phyloP scores from a whole-genome alignment of 2,888 invertebrate genomes.

The Monopis laevigella region DNA sequence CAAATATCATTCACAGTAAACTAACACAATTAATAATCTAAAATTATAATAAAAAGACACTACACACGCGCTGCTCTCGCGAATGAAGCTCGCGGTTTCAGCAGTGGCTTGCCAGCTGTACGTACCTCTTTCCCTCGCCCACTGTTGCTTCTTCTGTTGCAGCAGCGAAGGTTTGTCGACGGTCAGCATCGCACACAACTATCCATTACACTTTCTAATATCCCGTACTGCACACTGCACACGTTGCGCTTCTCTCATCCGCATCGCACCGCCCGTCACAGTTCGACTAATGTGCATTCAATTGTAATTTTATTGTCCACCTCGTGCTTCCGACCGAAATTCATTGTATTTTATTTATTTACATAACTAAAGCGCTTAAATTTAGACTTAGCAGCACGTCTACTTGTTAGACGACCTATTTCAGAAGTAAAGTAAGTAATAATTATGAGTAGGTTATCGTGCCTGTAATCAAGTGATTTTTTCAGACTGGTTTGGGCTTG shows the following conservation, averaged over 20 bases:
- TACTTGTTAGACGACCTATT: conserved; percentile 7
- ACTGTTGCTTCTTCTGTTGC: conserved; percentile 91
- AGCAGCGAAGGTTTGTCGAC: conserved; percentile 72
- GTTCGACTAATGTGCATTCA: conserved; percentile 43
- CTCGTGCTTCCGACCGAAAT: conserved; percentile 30
- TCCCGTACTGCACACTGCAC: conserved; percentile 54
- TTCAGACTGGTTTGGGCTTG: conserved; percentile 48
- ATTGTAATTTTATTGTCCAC: conserved; percentile 53
- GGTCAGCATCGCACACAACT: conserved; percentile 58
- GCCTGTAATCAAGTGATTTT: conserved; percentile 19
- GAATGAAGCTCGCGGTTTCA: conserved; percentile 3
- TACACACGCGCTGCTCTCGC: not conserved
- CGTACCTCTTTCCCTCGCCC: conserved; percentile 90
- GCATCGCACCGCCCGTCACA: conserved; percentile 46
- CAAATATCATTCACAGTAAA: no score
- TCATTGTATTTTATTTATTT: no score
- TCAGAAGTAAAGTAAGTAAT: not conserved
- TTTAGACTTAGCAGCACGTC: no score
- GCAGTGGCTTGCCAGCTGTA: not conserved
- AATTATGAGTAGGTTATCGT: conserved; percentile 16
- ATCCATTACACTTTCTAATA: conserved; percentile 62
- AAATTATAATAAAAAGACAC: no score
- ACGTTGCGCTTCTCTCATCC: conserved; percentile 44
- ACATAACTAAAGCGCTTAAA: no score
- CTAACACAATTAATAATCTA: no score